Base-by-base conservation (phyloP, 2,113 vertebrate species). In the Octodon degus region DNA sequence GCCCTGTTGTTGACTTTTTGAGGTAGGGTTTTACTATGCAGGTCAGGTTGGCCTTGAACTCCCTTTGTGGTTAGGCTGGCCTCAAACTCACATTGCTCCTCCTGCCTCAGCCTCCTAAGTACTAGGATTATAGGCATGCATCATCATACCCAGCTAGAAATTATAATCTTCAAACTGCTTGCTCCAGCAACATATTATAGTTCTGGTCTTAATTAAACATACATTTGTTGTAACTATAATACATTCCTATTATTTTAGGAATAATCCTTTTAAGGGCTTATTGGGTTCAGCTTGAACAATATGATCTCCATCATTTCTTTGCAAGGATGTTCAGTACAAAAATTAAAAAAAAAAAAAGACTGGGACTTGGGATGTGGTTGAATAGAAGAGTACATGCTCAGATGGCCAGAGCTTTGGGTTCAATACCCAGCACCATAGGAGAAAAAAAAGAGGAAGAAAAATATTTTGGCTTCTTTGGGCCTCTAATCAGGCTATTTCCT, bases 271-370 rank as follows among this genome's bases (percentile, higher is more conserved):
- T 68, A 91, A 82, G 19, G 40, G 20, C 68, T 97, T 80, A 74
- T 67, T 93, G 30, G 2, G n/a, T 79, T 55, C 4, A 77, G 37
- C 32, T 92, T 93, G 68, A 95, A 89, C 92, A 76, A 81, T 24
- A 70, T 1, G 40, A 77, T 96, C 27, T 68, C 30, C 72, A 67
- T 67, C 16, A 63, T 47, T 84, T 83, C 84, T 93, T 62, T 80
- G 43, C n/a, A 85, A 90, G 72, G 27, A 90, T 68, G 22, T 86
- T 85, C 58, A 68, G 16, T 84, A 34, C 40, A 93, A 65, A 65
- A 89, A 76, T 47, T 43, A 5, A 50, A 12, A 50, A 50, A 58
- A 58, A 93, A 74, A 95, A 68, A 81, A 37, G 43, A 43, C 32
- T 32, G 32, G 40, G 40, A 9, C 37, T 43, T 62, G 60, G 60